Base-by-base conservation (phyloP, 1,140 invertebrate genomes). In the Achatina immaculata region DNA sequence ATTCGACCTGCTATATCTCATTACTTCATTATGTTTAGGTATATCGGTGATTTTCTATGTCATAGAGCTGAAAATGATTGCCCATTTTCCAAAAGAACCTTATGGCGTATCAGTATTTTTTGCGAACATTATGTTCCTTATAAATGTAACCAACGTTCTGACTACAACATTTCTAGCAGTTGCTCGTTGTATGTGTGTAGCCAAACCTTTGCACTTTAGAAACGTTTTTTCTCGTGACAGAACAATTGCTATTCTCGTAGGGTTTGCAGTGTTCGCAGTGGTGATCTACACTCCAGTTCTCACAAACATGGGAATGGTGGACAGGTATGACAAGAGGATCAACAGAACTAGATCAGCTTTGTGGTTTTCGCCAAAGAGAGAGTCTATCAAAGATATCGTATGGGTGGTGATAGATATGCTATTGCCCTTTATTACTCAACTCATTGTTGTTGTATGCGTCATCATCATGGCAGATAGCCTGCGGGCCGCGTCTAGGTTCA, bases 131-230 rank as follows among this genome's bases (percentile, higher is more conserved):
- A 43, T 45, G 36, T 38, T 24, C 9, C 31, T 65, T 6, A 7
- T 62, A 6, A 55, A 38, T 19, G 21, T 62, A 3, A 45, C 51
- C 31, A 62, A 45, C n/a, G 34, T 36, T 38, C 16, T 77, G 16
- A 65, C 48, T 31, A 77, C 55, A 38, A 65, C 58, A 21, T 77
- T 62, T 65, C 36, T 77, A 24, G 74, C 74, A 36, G 51, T 77
- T 36, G 74, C 38, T 16, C 31, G 74, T 16, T 62, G 74, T 65
- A 14, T 77, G 74, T 77, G 74, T 77, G 74, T 77, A 34, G 74
- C 38, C 1, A 77, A 40, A 65, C 74, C 74, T 19, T 42, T 77
- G 7, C 74, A 40, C 4, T 77, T 77, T 45, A 77, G 36, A 31
- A 58, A 77, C 38, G 14, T 6, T 24, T 77, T 77, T 43, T 40